Evolutionary conservation across 2,888 invertebrate genomes (phyloP).

Genomic region (Laothoe populi): DNA sequence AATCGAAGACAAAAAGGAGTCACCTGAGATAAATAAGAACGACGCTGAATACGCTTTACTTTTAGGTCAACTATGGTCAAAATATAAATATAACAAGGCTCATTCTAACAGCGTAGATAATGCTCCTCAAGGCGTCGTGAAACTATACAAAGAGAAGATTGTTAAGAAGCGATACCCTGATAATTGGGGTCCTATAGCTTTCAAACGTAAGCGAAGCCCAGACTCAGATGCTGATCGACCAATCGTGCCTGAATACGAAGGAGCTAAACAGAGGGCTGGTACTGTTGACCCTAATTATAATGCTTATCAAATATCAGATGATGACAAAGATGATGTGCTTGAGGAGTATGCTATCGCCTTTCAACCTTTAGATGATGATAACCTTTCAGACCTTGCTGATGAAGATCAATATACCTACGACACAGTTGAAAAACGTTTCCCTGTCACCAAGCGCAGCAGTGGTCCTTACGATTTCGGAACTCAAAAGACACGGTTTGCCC

Average conservation of each 20-base stretch:
- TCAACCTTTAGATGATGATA: slow-evolving; percentile 77
- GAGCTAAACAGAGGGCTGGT: slow-evolving; percentile 53
- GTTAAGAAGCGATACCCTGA: slow-evolving; percentile 76
- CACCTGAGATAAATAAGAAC: slow-evolving; percentile 63
- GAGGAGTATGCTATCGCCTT: slow-evolving; percentile 80
- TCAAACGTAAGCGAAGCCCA: slow-evolving; percentile 78
- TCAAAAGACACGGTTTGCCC: slow-evolving; percentile 64
- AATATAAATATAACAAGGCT: slow-evolving; percentile 78
- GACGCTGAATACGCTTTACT: slow-evolving; percentile 83
- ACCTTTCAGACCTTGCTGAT: slow-evolving; percentile 65
- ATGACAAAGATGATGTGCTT: slow-evolving; percentile 73
- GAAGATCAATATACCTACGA: slow-evolving; percentile 75
- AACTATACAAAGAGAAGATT: slow-evolving; percentile 75
- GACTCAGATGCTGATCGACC: slow-evolving; percentile 57
- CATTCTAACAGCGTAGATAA: slow-evolving; percentile 63
- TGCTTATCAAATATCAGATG: slow-evolving; percentile 64
- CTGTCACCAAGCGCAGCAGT: slow-evolving; percentile 88
- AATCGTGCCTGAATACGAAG: slow-evolving; percentile 59
- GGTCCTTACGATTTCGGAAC: slow-evolving; percentile 59
- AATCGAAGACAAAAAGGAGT: slow-evolving; percentile 59
- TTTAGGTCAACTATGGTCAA: slow-evolving; percentile 84
- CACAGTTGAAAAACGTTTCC: slow-evolving; percentile 85
- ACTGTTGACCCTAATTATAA: slow-evolving; percentile 63
- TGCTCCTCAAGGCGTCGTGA: slow-evolving; percentile 73
- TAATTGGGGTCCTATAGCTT: slow-evolving; percentile 81